Conservation (phyloP, 2,797 vertebrate genomes). For the Schizopygopsis malacanthus region DNA sequence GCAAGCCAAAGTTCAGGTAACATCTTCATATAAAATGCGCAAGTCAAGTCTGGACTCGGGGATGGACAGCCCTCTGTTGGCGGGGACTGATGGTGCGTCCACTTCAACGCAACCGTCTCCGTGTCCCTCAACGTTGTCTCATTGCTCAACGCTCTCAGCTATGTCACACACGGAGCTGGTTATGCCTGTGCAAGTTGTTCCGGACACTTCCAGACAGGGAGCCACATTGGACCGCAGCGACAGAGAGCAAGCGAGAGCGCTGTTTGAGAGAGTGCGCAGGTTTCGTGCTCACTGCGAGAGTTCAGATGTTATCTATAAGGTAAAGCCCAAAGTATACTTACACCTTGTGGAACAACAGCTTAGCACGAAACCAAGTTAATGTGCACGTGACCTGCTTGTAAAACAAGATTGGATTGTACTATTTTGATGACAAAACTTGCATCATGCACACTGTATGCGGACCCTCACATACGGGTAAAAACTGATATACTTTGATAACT, state of each 20-base stretch:
- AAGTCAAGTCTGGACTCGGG: slow-evolving; percentile 69
- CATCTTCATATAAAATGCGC: slow-evolving; percentile 37
- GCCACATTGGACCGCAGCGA: slow-evolving; percentile 81
- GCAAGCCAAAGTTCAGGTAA: slow-evolving; percentile 26
- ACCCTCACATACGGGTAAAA: not conserved
- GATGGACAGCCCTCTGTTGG: slow-evolving; percentile 71
- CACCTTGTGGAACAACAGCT: not conserved
- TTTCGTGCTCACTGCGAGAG: slow-evolving; percentile 82
- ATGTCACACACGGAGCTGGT: slow-evolving; percentile 51
- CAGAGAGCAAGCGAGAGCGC: slow-evolving; percentile 80
- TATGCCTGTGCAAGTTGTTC: slow-evolving; percentile 38
- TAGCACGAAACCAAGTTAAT: not conserved
- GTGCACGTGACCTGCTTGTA: not conserved
- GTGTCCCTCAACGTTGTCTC: slow-evolving; percentile 67
- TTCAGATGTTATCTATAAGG: slow-evolving; percentile 81
- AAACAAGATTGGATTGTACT: not conserved
- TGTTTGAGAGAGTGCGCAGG: slow-evolving; percentile 83
- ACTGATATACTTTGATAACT: not conserved
- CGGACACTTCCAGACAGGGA: slow-evolving; percentile 62
- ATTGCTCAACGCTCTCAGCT: slow-evolving; percentile 63
- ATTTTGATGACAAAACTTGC: not conserved
- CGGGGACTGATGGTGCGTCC: slow-evolving; percentile 58
- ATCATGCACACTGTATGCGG: not conserved
- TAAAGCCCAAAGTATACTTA: slow-evolving; percentile 48
- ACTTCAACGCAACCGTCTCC: slow-evolving; percentile 66